Conservation (phyloP, 2,888 invertebrate genomes). For the Syritta pipiens region DNA sequence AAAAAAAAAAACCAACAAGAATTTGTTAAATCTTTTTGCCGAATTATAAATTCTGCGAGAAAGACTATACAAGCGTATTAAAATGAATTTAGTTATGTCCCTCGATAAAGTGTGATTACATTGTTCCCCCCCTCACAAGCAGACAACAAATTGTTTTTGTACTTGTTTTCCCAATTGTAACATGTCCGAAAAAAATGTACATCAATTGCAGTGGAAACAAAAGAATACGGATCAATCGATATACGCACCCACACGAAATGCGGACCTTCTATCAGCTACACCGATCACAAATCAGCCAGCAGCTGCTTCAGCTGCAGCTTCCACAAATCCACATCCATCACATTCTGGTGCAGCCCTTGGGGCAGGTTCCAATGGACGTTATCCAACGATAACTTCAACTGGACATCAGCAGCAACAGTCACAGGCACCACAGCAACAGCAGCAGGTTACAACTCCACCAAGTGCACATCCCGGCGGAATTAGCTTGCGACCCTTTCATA, state of each 20-base stretch:
- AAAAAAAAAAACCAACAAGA: conserved; percentile 37
- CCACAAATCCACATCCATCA: conserved; percentile 75
- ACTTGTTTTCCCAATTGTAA: conserved; percentile 70
- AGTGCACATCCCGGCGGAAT: too few species aligned
- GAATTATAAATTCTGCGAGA: conserved; percentile 23
- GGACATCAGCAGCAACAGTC: conserved; percentile 51
- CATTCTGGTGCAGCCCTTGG: conserved; percentile 72
- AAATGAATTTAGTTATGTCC: conserved; percentile 51
- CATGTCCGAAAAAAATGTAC: conserved; percentile 79
- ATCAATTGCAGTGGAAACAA: conserved; percentile 76
- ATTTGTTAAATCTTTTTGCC: conserved; percentile 32
- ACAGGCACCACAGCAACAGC: conserved; percentile 38
- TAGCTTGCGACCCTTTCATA: conserved; percentile 56
- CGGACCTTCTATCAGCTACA: conserved; percentile 57
- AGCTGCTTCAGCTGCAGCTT: conserved; percentile 63
- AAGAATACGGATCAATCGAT: conserved; percentile 70
- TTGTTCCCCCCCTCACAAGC: conserved; percentile 20
- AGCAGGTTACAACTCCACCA: too few species aligned
- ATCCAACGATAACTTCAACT: conserved; percentile 57
- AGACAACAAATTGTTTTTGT: conserved; percentile 65
- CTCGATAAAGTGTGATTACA: conserved; percentile 54
- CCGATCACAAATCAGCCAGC: conserved; percentile 69
- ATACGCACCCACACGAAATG: conserved; percentile 58
- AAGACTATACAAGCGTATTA: conserved; percentile 21
- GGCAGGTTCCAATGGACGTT: conserved; percentile 57